These are phyloP conservation scores for Ceyx margarethae DNA, from an alignment of 2,113 vertebrate species.

Conservation along the genomic window DNA sequence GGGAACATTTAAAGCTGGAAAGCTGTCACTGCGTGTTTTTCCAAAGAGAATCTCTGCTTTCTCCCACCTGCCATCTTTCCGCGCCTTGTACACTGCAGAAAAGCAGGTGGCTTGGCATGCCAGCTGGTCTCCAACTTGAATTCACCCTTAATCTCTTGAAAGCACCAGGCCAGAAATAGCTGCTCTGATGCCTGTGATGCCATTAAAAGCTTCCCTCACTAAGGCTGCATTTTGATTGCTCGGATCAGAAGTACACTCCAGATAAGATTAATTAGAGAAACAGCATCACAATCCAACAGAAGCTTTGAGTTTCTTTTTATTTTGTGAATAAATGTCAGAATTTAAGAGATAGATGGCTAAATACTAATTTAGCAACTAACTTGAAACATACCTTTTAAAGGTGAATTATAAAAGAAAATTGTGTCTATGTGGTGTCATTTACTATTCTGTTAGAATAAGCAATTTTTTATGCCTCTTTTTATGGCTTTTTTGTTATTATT, in stretches of 20 bases:
- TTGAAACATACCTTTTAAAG: neutral
- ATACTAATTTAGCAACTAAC: neutral
- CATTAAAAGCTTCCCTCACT: neutral
- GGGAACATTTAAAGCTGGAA: neutral
- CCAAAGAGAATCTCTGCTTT: neutral
- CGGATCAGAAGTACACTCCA: neutral
- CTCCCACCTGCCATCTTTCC: neutral
- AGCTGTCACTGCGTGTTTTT: neutral
- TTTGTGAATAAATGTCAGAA: neutral
- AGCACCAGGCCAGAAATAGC: neutral
- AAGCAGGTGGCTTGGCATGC: neutral
- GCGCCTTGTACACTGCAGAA: neutral
- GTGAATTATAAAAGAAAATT: neutral
- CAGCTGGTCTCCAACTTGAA: neutral
- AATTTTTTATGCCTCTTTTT: neutral
- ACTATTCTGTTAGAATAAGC: neutral
- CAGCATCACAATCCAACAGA: neutral
- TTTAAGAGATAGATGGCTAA: neutral
- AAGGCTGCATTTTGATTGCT: neutral
- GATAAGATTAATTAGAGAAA: neutral
- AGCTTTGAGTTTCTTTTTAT: neutral
- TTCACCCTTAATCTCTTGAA: neutral
- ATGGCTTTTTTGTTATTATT: neutral
- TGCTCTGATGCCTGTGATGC: neutral
- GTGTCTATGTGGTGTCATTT: neutral